Conservation (phyloP, 1,140 invertebrate genomes). For the Drosophila equinoxialis region DNA sequence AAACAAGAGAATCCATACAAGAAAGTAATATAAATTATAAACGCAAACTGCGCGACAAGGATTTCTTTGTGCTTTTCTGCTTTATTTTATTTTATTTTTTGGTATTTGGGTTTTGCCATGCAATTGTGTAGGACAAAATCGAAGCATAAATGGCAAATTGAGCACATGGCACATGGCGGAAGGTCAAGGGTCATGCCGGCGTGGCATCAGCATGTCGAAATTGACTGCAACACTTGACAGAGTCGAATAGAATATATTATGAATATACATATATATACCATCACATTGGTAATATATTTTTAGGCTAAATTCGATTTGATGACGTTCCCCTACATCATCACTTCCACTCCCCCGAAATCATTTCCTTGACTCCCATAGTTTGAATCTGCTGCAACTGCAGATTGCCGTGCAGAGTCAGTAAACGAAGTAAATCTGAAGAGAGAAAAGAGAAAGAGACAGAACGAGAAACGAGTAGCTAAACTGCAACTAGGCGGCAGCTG, state of each 20-base stretch:
- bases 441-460: neutral
- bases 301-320: conserved; percentile 57
- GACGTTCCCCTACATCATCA: conserved; percentile 3
- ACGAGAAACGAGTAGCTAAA: neutral
- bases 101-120: conserved; percentile 12
- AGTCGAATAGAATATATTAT: conserved; percentile 33
- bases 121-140: conserved; percentile 51
- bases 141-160: conserved; percentile 55
- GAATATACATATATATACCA: neutral
- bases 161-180: conserved; percentile 64
- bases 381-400: conserved; percentile 21
- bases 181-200: conserved; percentile 73
- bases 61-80: conserved; percentile 32
- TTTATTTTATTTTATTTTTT: neutral
- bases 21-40: conserved; percentile 78
- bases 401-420: conserved; percentile 13
- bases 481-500: conserved; percentile 53
- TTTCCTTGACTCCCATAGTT: too few species aligned
- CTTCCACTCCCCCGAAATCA: neutral
- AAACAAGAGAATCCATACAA: conserved; percentile 59
- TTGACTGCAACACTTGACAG: conserved; percentile 73
- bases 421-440: neutral
- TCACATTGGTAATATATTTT: conserved; percentile 29
- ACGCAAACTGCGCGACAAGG: conserved; percentile 79
- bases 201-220: conserved; percentile 60